These are phyloP conservation scores for Pogona vitticeps DNA, from an alignment of 2,113 vertebrate species.

Conservation along the genomic window DNA sequence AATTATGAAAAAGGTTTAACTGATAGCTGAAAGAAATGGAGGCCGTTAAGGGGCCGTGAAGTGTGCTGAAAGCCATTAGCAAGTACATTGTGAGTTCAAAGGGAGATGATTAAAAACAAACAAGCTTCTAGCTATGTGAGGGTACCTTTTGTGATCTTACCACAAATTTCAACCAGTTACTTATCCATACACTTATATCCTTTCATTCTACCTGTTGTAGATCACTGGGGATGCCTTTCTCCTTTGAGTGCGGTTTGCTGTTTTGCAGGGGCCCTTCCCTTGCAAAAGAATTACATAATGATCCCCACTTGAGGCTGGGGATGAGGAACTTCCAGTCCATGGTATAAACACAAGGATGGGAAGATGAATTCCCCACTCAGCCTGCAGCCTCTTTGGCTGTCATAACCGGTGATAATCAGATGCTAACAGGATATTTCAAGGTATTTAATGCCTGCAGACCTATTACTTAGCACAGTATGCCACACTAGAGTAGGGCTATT, in stretches of 20 bases:
- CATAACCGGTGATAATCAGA: too few species aligned
- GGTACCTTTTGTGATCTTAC: background rate
- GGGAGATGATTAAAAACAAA: background rate
- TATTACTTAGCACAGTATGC: too few species aligned
- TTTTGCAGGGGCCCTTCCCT: background rate
- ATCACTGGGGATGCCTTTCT: background rate
- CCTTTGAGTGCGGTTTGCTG: too few species aligned
- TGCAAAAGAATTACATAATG: background rate
- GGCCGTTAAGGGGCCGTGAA: slow-evolving; percentile 11
- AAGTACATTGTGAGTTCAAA: background rate
- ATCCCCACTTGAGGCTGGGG: too few species aligned
- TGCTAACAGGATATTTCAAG: too few species aligned
- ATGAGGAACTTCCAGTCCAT: too few species aligned
- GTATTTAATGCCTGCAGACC: too few species aligned
- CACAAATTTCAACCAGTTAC: background rate
- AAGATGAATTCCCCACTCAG: too few species aligned
- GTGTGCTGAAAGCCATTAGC: background rate
- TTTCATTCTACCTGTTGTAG: background rate
- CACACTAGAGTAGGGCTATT: too few species aligned
- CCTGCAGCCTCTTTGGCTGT: too few species aligned
- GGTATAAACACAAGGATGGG: too few species aligned
- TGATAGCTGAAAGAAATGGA: slow-evolving; percentile 12
- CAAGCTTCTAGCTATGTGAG: slow-evolving; percentile 24
- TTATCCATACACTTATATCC: background rate
- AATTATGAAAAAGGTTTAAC: slow-evolving; percentile 12